Evolutionary conservation across 2,113 vertebrate species (phyloP).

Genomic region (Festucalex cinctus): DNA sequence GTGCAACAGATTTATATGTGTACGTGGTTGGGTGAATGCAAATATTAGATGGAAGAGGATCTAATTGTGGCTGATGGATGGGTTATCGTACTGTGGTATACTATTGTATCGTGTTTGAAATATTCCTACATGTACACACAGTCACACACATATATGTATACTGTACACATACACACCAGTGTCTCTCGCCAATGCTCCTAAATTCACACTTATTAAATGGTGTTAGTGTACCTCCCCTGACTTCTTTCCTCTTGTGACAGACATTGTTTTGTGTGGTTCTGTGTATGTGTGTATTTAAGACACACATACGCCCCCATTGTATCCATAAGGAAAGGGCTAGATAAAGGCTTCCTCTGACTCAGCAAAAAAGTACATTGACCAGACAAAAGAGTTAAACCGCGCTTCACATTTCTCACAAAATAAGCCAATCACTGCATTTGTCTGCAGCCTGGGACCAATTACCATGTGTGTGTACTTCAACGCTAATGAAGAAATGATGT

Average conservation of each 20-base stretch:
- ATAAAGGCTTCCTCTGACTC: conserved; percentile 60
- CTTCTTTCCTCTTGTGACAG: conserved; percentile 42
- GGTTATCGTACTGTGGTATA: conserved; percentile 23
- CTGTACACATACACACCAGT: not conserved
- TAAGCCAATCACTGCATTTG: conserved; percentile 47
- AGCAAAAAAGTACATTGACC: conserved; percentile 28
- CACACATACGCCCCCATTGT: not conserved
- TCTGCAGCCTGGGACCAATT: conserved; percentile 50
- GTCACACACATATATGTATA: conserved; percentile 10
- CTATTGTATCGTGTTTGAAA: conserved; percentile 28
- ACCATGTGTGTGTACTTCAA: conserved; percentile 41
- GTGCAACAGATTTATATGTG: conserved; percentile 28
- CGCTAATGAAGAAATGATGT: conserved; percentile 71
- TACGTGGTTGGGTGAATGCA: conserved; percentile 11
- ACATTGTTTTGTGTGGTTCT: conserved; percentile 13
- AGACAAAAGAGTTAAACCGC: conserved; percentile 24
- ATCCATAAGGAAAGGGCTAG: conserved; percentile 34
- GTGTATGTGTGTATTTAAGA: conserved; percentile 5
- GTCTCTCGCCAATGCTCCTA: conserved; percentile 23
- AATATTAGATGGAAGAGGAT: conserved; percentile 32
- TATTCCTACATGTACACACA: conserved; percentile 26
- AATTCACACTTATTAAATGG: conserved; percentile 71
- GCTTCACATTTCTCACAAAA: conserved; percentile 44
- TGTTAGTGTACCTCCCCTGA: conserved; percentile 57
- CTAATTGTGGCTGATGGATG: conserved; percentile 35